Evolutionary conservation across 1,140 invertebrate genomes (phyloP), one percentile per base, ranked within the genome.

Genomic region (Leptopilina clavipes): DNA sequence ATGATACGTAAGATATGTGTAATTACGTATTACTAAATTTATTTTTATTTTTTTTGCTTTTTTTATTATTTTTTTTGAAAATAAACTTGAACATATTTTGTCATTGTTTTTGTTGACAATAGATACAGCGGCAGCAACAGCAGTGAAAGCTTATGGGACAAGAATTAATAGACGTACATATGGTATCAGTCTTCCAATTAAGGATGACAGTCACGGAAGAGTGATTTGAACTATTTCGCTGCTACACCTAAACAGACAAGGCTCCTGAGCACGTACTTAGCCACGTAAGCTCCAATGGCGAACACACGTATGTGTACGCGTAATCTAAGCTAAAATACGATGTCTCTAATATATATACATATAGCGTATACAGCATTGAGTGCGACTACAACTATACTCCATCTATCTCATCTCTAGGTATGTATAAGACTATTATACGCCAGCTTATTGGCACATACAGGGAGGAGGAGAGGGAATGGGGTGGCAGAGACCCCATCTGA

Each of bases 321-420:
- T 85, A 84, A 85, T 85, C 84, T 82, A 40, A 77, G 1, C 59
- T 76, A 80, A 83, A 79, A 84, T 85, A 84, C 79, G 77, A 80
- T 70, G 74, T 76, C 79, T 65, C 22, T 31, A 59, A 59, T 19
- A 19, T 59, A 59, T 10, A 59, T 59, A n/a, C 56, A 59, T 59
- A 65, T 12, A 65, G 25, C 37, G 37, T 40, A n/a, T n/a, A 40
- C 22, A 65, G 14, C 59, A 65, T 65, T 25, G 22, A 37, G 22
- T 22, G 59, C 11, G 59, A 59, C 9, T 59, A 14, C 59, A 37
- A 65, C 59, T 31, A 12, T 22, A 12, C 11, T 6, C 25, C 25
- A 31, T 6, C 3, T 40, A 6, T 9, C 37, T 9, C n/a, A n/a
- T n/a, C n/a, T n/a, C n/a, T 40, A 7, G 9, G 37, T 40, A 9